These are phyloP conservation scores for Pectinophora gossypiella DNA, from an alignment of 1,140 invertebrate species.

Conservation along the genomic window DNA sequence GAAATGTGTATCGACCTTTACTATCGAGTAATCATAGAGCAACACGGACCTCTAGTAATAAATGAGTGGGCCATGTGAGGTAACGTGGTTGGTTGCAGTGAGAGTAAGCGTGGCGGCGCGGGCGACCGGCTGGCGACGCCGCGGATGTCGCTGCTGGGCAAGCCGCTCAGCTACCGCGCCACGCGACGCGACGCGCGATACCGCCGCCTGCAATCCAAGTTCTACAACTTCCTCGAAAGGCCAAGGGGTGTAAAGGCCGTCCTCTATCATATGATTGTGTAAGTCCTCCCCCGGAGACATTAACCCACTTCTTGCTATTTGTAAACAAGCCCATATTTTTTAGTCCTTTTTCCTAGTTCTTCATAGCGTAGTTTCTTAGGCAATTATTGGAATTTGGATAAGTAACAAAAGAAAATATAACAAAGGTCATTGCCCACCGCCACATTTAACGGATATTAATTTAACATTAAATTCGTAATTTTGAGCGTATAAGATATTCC, in stretches of 20 bases:
- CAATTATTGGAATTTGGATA: no score
- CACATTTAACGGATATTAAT: no score
- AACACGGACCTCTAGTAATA: no score
- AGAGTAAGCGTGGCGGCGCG: constrained; percentile 63
- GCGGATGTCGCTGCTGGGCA: constrained; percentile 93
- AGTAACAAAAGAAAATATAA: no score
- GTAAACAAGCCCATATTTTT: constrained; percentile 14
- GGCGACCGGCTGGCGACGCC: constrained; percentile 82
- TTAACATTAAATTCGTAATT: no score
- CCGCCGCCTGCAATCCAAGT: constrained; percentile 89
- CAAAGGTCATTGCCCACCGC: no score
- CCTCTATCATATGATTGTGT: constrained; percentile 95
- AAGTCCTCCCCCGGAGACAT: constrained; percentile 75
- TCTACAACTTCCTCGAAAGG: constrained; percentile 96
- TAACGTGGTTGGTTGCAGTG: constrained; percentile 56
- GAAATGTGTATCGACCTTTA: no score
- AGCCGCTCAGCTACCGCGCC: constrained; percentile 91
- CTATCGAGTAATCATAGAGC: no score
- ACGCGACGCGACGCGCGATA: constrained; percentile 92
- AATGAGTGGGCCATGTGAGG: no score
- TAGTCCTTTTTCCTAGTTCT: no score
- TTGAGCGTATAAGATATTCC: no score
- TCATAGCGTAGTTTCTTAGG: no score
- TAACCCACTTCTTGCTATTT: constrained; percentile 10
- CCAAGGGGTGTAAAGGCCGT: constrained; percentile 90